Evolutionary conservation across 2,113 vertebrate genomes (phyloP), one percentile per base, ranked within the genome.

Genomic region (Nipponia nippon): DNA sequence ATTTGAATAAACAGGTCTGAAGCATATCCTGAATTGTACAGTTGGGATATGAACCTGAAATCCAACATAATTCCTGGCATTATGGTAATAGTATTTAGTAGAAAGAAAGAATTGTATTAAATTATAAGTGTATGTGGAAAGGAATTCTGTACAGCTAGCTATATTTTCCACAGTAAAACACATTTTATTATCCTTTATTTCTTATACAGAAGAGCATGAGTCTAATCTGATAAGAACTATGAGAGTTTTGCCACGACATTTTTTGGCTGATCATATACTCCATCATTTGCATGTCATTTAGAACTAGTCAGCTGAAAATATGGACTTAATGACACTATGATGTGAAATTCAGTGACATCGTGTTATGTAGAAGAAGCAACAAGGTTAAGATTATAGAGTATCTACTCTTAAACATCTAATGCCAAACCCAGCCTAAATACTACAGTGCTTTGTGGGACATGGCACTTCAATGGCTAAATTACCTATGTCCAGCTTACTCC

Each of bases 31-130:
- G 87, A 77, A 96, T 66, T 90, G 90, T 86, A 94, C 69, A 87
- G 89, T 93, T 94, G 80, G 86, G 94, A 95, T 81, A 96, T 91
- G 79, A 96, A 77, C 36, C 52, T 50, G 63, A 95, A 95, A 96
- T 96, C 85, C 90, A 93, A 75, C 78, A 83, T 95, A 96, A 93
- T 88, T 90, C 90, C 58, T 91, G 79, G 78, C 56, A 90, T 95
- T 94, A 94, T 3, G 90, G 56, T 75, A 80, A 93, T 21, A 93
- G 34, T 80, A 94, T 78, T 95, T 91, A 91, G 84, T 46, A 95
- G 62, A 85, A 94, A 87, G 56, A 94, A 93, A 55, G n/a, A 95
- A 83, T 73, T 87, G 81, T 77, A 85, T 92, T 91, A 94, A 94
- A 93, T 91, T 93, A 5, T 87, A 70, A 89, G 22, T 83, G 75